Evolutionary conservation across 1,140 invertebrate genomes (phyloP).

Genomic region (Diabrotica virgifera): DNA sequence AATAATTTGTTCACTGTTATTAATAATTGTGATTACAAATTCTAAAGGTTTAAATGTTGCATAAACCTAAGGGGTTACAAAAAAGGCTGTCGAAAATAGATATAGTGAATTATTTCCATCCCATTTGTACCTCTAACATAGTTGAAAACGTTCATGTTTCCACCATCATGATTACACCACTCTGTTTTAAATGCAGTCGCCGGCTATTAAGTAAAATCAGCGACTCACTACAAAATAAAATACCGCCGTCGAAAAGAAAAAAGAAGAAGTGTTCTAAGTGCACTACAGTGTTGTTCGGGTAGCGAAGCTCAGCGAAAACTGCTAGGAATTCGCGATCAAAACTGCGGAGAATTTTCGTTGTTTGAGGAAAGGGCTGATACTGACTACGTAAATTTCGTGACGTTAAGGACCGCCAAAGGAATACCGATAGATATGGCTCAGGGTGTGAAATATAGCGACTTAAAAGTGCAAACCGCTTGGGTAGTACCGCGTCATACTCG

Average conservation of each 20-base stretch:
- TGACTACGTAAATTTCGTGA: conserved; percentile 15
- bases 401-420: conserved; percentile 10
- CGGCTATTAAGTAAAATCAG: conserved; percentile 10
- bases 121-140: too few species aligned
- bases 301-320: conserved; percentile 17
- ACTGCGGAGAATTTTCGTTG: conserved; percentile 5
- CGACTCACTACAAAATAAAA: conserved; percentile 9
- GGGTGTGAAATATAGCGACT: conserved; percentile 10
- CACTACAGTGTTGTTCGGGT: conserved; percentile 15
- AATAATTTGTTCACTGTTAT: too few species aligned
- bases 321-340: conserved; percentile 11
- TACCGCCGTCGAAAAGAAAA: conserved; percentile 4
- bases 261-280: conserved; percentile 14
- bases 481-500: too few species aligned
- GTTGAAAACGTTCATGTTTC: too few species aligned
- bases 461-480: too few species aligned
- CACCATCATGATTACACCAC: too few species aligned
- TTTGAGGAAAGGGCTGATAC: conserved; percentile 8
- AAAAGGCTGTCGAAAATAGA: too few species aligned
- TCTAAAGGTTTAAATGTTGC: too few species aligned
- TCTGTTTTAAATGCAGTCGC: not conserved
- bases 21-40: too few species aligned
- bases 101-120: too few species aligned
- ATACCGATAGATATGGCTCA: not conserved
- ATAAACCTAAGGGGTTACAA: too few species aligned